phyloP scores from a whole-genome alignment of 2,888 invertebrate genomes.

The Eupithecia subfuscata region DNA sequence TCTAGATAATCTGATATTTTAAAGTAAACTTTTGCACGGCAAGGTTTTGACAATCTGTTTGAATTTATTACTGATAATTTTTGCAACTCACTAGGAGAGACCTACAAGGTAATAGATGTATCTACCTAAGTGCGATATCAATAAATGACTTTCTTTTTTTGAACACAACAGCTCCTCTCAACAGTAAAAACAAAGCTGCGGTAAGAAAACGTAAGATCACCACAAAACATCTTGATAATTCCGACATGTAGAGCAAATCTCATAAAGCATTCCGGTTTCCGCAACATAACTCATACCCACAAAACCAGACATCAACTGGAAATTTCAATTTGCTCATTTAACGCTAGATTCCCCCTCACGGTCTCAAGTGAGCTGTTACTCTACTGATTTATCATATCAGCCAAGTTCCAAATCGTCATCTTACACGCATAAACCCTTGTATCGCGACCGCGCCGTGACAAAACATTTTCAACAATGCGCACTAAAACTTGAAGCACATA shows the following conservation, averaged over 20 bases:
- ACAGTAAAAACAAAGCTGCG: background rate
- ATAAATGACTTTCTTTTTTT: background rate
- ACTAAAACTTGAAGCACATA: conserved; percentile 73
- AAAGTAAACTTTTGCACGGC: too few species aligned
- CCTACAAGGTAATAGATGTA: background rate
- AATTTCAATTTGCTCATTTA: conserved; percentile 78
- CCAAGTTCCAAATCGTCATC: conserved; percentile 80
- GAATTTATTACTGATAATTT: too few species aligned
- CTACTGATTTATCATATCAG: conserved; percentile 83
- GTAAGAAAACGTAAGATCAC: background rate
- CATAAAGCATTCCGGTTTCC: conserved; percentile 37
- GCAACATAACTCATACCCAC: conserved; percentile 42
- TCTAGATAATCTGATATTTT: too few species aligned
- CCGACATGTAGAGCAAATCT: conserved; percentile 46
- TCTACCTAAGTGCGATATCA: background rate
- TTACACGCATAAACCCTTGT: conserved; percentile 82
- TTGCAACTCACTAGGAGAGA: too few species aligned
- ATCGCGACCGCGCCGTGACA: conserved; percentile 66
- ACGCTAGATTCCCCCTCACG: conserved; percentile 69
- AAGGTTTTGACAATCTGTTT: too few species aligned
- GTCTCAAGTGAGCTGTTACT: conserved; percentile 77
- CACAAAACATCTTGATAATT: background rate
- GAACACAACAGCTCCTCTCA: background rate
- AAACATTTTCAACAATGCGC: conserved; percentile 76
- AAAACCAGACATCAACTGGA: conserved; percentile 52